phyloP scores from a whole-genome alignment of 2,888 invertebrate species.

The Amiota communis region DNA sequence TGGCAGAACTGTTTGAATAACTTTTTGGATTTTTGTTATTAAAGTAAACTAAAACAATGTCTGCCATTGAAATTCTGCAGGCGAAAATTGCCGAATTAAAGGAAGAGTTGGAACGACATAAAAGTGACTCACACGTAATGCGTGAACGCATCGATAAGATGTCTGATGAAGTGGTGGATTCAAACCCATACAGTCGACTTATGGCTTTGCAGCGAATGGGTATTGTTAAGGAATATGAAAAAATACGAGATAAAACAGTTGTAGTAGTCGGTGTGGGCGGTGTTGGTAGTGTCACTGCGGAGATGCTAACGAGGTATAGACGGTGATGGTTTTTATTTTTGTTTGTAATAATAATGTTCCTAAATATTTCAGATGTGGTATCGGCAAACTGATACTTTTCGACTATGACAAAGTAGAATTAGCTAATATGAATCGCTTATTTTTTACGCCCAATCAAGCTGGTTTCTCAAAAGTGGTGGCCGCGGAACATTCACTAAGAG shows the following conservation, averaged over 20 bases:
- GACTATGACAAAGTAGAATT: conserved; percentile 99
- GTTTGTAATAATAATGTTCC: neutral
- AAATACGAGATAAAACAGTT: conserved; percentile 89
- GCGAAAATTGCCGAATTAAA: conserved; percentile 79
- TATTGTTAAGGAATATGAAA: conserved; percentile 97
- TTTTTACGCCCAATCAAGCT: conserved; percentile 98
- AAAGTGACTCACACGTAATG: conserved; percentile 44
- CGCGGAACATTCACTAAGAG: conserved; percentile 84
- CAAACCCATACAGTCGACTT: conserved; percentile 98
- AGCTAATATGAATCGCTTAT: conserved; percentile 99
- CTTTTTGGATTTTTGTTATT: neutral
- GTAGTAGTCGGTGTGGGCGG: conserved; percentile 98
- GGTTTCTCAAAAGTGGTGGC: conserved; percentile 95
- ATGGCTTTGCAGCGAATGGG: conserved; percentile 99
- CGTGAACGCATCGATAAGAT: conserved; percentile 88
- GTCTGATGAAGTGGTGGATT: conserved; percentile 97
- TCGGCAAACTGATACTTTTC: conserved; percentile 96
- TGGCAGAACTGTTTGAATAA: conserved; percentile 4
- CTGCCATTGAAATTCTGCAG: conserved; percentile 77
- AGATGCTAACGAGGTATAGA: conserved; percentile 88
- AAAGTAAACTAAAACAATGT: conserved; percentile 53
- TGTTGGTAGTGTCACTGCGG: conserved; percentile 99
- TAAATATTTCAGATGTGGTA: conserved; percentile 84
- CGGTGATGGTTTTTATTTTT: neutral
- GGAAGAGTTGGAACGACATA: conserved; percentile 75